Percentiles rank a stretch among this genome's conserved stretches.
Evolutionary conservation across 2,797 vertebrate species (phyloP).

Genomic region (Agapornis canus): DNA sequence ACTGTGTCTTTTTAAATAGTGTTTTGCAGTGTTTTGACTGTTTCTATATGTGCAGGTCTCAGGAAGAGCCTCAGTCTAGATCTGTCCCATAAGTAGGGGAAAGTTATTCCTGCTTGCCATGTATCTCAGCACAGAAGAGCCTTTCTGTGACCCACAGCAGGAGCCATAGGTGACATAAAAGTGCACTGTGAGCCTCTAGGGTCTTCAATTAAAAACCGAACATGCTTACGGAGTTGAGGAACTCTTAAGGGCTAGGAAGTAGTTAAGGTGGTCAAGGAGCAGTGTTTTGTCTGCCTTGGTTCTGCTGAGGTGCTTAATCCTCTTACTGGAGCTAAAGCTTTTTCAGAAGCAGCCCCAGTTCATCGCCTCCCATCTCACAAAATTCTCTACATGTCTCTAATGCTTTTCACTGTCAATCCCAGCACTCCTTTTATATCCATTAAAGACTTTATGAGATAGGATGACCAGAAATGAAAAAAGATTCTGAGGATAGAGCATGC

Average conservation of each 20-base stretch:
- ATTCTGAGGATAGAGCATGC: background rate
- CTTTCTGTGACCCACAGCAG: background rate
- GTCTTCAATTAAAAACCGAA: background rate
- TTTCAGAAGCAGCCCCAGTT: background rate
- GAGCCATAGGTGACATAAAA: background rate
- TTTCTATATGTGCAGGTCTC: accelerated
- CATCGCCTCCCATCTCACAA: background rate
- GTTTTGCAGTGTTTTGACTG: background rate
- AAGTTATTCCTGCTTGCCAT: background rate
- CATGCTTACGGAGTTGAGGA: background rate
- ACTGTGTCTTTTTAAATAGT: accelerated
- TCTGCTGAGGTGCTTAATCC: background rate
- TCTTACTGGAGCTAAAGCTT: background rate
- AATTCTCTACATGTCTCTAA: background rate
- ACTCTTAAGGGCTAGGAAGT: background rate
- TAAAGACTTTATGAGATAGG: constrained; percentile 51
- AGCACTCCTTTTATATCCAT: constrained; percentile 29
- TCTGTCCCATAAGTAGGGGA: accelerated
- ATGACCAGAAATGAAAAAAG: constrained; percentile 52
- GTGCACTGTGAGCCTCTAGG: background rate
- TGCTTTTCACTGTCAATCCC: constrained; percentile 32
- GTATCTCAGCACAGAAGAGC: accelerated
- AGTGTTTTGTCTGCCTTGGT: accelerated
- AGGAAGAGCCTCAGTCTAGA: background rate
- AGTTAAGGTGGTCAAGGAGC: background rate